Base-by-base conservation (phyloP, 2,888 invertebrate species). In the Drosophila recens region DNA sequence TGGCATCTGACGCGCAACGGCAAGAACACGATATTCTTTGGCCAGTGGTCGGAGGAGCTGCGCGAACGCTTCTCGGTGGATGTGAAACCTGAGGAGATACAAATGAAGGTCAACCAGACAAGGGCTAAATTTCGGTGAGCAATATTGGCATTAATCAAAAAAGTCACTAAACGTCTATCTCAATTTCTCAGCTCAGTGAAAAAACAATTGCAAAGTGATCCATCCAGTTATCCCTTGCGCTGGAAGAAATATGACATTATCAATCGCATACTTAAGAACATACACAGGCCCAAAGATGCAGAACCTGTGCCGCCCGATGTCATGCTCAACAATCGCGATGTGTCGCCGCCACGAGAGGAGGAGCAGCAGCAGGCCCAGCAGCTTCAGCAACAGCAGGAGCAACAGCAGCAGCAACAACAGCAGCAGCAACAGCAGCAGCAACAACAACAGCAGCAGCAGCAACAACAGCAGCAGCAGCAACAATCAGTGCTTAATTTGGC, bases 41-140 rank as follows among this genome's bases (percentile, higher is more conserved):
- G 72, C 8, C 67, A 90, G 15, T 91, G 91, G 91, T 78, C 91
- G 0, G 88, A 89, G 27, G 91, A 91, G 63, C 61, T 91, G 56
- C 87, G 76, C 9, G 90, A 90, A 11, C 84, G 89, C 1, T 89
- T 79, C 51, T 62, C 75, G 0, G 89, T 91, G 2, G 91, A 91
- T 42, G 88, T 91, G 1, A 91, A 91, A 43, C 87, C 90, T 1
- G 91, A 91, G 57, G 91, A 91, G 45, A 84, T 91, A 27, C 91
- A 91, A 63, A 89, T 90, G 68, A 91, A 91, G 68, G 91, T 91
- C 23, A 91, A 91, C 66, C 91, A 91, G 73, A 91, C 91, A 4
- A 81, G 91, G 33, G 91, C 91, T 4, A 91, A 91, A 56, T 91
- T 90, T 76, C 85, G 91, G 91, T 91, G 49, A 66, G 79, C 67